These are phyloP conservation scores for Therioaphis trifolii DNA, from an alignment of 2,888 invertebrate species.

Conservation along the genomic window DNA sequence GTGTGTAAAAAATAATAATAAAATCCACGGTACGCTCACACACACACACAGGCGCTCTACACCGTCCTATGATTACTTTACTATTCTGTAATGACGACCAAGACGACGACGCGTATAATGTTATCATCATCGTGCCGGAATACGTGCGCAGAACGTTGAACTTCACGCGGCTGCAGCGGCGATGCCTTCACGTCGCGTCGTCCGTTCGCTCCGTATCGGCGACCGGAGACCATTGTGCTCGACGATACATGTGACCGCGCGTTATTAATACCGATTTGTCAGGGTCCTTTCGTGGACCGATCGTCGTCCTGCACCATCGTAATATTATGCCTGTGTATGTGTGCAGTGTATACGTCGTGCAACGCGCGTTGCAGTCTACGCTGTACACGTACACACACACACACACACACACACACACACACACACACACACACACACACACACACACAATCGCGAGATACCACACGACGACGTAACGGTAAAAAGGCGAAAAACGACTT, in stretches of 20 bases:
- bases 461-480: background rate
- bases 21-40: background rate
- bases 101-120: background rate
- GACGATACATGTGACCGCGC: background rate
- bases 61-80: background rate
- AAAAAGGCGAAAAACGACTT: background rate
- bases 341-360: background rate
- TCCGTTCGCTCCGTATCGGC: background rate
- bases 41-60: background rate
- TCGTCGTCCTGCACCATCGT: background rate
- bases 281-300: constrained; percentile 40
- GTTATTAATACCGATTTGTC: constrained; percentile 58
- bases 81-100: background rate
- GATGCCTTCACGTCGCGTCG: constrained; percentile 9
- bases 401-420: no score
- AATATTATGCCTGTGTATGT: background rate
- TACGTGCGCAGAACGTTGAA: constrained; percentile 60
- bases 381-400: no score
- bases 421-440: no score
- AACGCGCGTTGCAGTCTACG: no score
- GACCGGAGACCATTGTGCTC: constrained; percentile 20
- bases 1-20: background rate
- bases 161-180: background rate
- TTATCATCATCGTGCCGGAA: constrained; percentile 4
- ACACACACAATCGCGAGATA: no score